Base-by-base conservation (phyloP, 37 sponge, comb jelly and placozoan species). In the Oopsacas minuta region DNA sequence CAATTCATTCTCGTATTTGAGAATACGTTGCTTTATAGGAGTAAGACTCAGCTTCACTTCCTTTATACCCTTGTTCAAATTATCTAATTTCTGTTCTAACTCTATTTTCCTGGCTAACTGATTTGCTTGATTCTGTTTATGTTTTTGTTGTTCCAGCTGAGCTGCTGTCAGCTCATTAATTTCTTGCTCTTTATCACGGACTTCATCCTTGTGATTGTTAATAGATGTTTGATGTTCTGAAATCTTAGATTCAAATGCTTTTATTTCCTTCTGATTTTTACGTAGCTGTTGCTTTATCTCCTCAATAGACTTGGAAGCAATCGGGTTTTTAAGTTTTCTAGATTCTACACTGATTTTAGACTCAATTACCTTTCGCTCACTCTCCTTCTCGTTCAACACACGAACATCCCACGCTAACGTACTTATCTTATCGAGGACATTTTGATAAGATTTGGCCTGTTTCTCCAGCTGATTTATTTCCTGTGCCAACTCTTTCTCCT, bases 401-500 rank as follows among this genome's bases (percentile, higher is more conserved):
- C 75, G 20, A 5, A 61, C 75, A 61, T 61, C 75, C 22, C 32
- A 34, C 32, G 28, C 30, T 3, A 61, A 34, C 22, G 75, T 25
- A 12, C 22, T 61, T 61, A 61, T 61, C 75, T n/a, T 61, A 25
- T 61, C 75, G 32, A 61, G 22, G 20, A 10, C 1, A 12, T 3
- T n/a, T 12, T 20, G 75, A 20, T 7, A 20, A 61, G 20, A 5
- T n/a, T 90, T 88, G 17, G 86, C 82, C 38, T 90, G 81, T 38
- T 89, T 85, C 82, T 84, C 86, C 23, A 91, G 87, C 35, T 36
- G 8, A 0, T 75, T 37, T 0, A 52, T 89, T 49, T 87, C 86
- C 36, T 86, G 81, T 30, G 91, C 87, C 36, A 93, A 23, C 1
- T 86, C 83, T 0, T 82, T 88, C 87, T 83, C 88, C 52, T 89